Conservation (phyloP, 2,888 invertebrate species). For the Glaucopsyche alexis region DNA sequence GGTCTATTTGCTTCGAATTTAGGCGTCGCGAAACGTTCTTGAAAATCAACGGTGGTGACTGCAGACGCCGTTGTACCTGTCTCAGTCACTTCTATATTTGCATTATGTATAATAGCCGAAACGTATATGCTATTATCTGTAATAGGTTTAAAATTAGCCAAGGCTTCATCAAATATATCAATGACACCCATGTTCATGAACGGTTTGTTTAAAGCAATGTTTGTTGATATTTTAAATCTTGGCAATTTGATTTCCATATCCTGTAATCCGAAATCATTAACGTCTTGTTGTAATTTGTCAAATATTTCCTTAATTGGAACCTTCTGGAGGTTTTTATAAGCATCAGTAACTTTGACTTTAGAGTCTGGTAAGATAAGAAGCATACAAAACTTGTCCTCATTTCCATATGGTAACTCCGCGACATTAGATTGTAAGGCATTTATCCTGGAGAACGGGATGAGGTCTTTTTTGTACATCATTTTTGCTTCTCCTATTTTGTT, state of each 20-base stretch:
- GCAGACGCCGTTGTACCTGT: slow-evolving; percentile 86
- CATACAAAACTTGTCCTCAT: slow-evolving; percentile 81
- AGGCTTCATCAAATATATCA: slow-evolving; percentile 81
- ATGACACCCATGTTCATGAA: slow-evolving; percentile 83
- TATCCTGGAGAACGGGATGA: slow-evolving; percentile 80
- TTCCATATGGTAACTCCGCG: slow-evolving; percentile 85
- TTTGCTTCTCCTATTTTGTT: slow-evolving; percentile 78
- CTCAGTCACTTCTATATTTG: slow-evolving; percentile 87
- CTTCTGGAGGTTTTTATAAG: slow-evolving; percentile 72
- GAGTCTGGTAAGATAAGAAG: slow-evolving; percentile 82
- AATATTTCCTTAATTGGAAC: slow-evolving; percentile 74
- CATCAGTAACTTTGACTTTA: slow-evolving; percentile 66
- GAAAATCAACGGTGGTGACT: slow-evolving; percentile 70
- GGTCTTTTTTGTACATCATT: slow-evolving; percentile 86
- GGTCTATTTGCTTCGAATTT: slow-evolving; percentile 83
- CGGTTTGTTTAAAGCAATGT: slow-evolving; percentile 79
- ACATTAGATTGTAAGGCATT: slow-evolving; percentile 78
- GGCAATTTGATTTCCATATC: slow-evolving; percentile 83
- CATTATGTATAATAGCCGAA: slow-evolving; percentile 84
- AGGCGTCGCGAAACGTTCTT: slow-evolving; percentile 80
- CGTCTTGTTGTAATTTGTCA: slow-evolving; percentile 66
- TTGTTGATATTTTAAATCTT: slow-evolving; percentile 81
- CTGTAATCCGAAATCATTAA: slow-evolving; percentile 74
- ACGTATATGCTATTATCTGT: slow-evolving; percentile 78
- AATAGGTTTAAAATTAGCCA: slow-evolving; percentile 80